Percentiles rank a stretch among this genome's conserved stretches.
phyloP scores from a whole-genome alignment of 2,888 invertebrate genomes.

The Nemapogon koenigi region DNA sequence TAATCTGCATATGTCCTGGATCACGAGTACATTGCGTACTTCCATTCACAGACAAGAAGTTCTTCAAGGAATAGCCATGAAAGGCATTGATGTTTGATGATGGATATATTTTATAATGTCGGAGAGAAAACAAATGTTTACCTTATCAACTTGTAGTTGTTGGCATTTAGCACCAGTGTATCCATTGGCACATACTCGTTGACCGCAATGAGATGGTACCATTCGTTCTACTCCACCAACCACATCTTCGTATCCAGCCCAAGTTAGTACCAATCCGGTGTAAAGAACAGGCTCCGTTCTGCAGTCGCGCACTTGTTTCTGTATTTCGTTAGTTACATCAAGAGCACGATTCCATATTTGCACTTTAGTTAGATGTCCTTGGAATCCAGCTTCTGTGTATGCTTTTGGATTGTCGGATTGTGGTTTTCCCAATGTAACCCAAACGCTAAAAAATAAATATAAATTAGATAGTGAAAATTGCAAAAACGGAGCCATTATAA shows the following conservation, averaged over 20 bases:
- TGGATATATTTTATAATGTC: too few species aligned
- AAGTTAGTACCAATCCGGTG: constrained; percentile 83
- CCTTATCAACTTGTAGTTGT: constrained; percentile 83
- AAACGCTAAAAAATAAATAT: constrained; percentile 68
- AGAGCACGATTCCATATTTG: constrained; percentile 93
- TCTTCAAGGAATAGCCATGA: too few species aligned
- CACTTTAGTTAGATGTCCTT: constrained; percentile 92
- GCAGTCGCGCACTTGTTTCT: constrained; percentile 92
- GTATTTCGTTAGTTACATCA: constrained; percentile 90
- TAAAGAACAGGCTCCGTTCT: constrained; percentile 91
- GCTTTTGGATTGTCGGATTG: constrained; percentile 80
- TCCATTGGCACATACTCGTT: constrained; percentile 86
- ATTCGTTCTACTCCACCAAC: constrained; percentile 89
- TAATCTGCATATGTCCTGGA: too few species aligned
- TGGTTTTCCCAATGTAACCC: constrained; percentile 92
- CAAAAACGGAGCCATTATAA: too few species aligned
- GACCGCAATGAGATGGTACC: constrained; percentile 91
- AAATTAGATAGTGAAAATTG: constrained; percentile 3
- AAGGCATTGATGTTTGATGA: too few species aligned
- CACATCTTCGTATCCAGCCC: constrained; percentile 92
- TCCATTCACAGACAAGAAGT: too few species aligned
- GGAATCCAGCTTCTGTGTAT: constrained; percentile 91
- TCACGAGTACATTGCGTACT: too few species aligned
- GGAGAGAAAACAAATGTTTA: constrained; percentile 19
- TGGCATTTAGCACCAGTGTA: constrained; percentile 87